A percentile compares a stretch with the other conserved stretches of the same genome.
phyloP scores from a whole-genome alignment of 2,797 vertebrate species.

The Dallia pectoralis region DNA sequence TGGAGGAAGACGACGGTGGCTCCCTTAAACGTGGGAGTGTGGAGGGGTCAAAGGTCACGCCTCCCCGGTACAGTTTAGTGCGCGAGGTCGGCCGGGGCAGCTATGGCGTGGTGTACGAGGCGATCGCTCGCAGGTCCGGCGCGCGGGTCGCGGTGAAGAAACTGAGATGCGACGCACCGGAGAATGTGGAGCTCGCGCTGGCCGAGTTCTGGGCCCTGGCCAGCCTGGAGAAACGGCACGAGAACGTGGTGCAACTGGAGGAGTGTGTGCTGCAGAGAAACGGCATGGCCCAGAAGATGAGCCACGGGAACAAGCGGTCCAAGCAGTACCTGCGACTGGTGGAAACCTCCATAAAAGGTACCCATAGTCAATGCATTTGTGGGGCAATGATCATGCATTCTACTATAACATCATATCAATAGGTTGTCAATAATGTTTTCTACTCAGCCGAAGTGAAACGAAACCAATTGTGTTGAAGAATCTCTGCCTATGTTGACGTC shows the following conservation, averaged over 20 bases:
- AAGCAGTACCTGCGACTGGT: conserved; percentile 87
- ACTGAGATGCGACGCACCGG: conserved; percentile 91
- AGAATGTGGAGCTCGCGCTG: conserved; percentile 91
- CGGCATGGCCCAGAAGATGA: conserved; percentile 86
- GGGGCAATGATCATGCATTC: too few relatives aligned
- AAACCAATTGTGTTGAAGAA: neutral
- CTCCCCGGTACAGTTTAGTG: conserved; percentile 84
- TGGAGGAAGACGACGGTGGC: conserved; percentile 59
- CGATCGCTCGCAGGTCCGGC: conserved; percentile 81
- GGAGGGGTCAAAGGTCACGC: conserved; percentile 54
- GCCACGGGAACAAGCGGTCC: conserved; percentile 86
- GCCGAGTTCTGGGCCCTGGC: conserved; percentile 93
- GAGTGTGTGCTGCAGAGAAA: conserved; percentile 92
- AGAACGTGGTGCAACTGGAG: conserved; percentile 91
- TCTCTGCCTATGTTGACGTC: neutral
- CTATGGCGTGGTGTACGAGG: conserved; percentile 94
- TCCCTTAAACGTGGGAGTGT: conserved; percentile 59
- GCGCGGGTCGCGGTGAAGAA: conserved; percentile 89
- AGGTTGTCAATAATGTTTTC: neutral
- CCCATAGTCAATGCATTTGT: too few relatives aligned
- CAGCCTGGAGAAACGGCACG: conserved; percentile 87
- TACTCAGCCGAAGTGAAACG: neutral
- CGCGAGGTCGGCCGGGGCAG: conserved; percentile 90
- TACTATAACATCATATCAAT: neutral
- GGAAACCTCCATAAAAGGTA: conserved; percentile 90